Percentiles rank a stretch among this genome's conserved stretches.
phyloP scores from a whole-genome alignment of 2,888 invertebrate species.

The Cryptocheilus praepositus region DNA sequence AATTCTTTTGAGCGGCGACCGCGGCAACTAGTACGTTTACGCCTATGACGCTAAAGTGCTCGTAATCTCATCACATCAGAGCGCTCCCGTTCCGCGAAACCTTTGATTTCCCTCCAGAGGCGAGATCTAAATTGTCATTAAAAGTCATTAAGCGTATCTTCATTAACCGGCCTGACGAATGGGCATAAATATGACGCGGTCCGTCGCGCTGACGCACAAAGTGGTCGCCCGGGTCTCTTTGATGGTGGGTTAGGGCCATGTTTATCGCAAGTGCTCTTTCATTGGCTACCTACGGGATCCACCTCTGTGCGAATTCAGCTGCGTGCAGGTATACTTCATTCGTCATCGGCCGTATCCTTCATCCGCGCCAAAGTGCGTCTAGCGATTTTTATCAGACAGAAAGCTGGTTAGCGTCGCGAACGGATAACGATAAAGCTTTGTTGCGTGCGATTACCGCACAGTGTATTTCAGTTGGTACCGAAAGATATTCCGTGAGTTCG shows the following conservation, averaged over 20 bases:
- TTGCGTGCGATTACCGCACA: too few species aligned
- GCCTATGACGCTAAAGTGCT: too few species aligned
- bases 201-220: not conserved
- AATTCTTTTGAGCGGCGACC: too few species aligned
- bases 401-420: too few species aligned
- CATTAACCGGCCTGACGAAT: slow-evolving; percentile 17
- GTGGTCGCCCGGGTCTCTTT: slow-evolving; percentile 17
- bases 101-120: slow-evolving; percentile 1
- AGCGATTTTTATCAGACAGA: slow-evolving; percentile 4
- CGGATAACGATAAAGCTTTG: too few species aligned
- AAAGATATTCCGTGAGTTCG: not conserved
- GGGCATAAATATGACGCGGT: slow-evolving; percentile 23
- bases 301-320: slow-evolving; percentile 9
- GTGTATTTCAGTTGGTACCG: not conserved
- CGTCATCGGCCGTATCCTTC: not conserved
- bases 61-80: too few species aligned
- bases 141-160: slow-evolving; percentile 11
- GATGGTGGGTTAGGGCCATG: not conserved
- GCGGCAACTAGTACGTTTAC: too few species aligned
- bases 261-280: slow-evolving; percentile 25
- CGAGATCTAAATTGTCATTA: slow-evolving; percentile 2
- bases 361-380: not conserved
- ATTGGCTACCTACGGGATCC: slow-evolving; percentile 24
- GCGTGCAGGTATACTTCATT: not conserved
- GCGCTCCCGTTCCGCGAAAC: slow-evolving; percentile 10